Evolutionary conservation across 2,113 vertebrate genomes (phyloP).

Genomic region (Siphamia tubifer): DNA sequence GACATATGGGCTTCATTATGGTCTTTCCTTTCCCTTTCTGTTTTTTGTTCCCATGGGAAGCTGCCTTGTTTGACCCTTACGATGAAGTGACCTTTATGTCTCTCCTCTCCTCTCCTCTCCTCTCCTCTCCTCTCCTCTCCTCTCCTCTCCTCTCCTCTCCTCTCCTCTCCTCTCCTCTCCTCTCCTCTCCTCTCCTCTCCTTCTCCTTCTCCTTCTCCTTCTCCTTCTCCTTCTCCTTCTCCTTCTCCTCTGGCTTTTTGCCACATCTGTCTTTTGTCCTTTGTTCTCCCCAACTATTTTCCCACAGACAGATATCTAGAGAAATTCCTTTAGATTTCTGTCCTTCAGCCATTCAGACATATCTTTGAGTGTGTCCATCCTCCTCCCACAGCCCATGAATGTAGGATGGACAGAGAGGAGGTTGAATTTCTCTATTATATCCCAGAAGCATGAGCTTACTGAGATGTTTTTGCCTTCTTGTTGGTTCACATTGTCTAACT

Average conservation of each 20-base stretch:
- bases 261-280: constrained; percentile 70
- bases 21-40: constrained; percentile 43
- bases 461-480: constrained; percentile 21
- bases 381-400: constrained; percentile 21
- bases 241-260: constrained; percentile 24
- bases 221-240: not conserved
- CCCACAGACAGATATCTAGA: constrained; percentile 50
- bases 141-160: not conserved
- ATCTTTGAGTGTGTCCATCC: constrained; percentile 6
- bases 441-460: too few species aligned
- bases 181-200: constrained; percentile 6
- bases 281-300: constrained; percentile 45
- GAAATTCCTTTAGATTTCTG: constrained; percentile 57
- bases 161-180: constrained; percentile 8
- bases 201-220: not conserved
- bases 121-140: not conserved
- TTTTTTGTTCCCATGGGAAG: constrained; percentile 49
- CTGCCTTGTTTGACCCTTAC: constrained; percentile 44
- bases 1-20: constrained; percentile 56
- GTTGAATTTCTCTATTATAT: too few species aligned
- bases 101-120: too few species aligned
- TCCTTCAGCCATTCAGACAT: constrained; percentile 42
- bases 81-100: constrained; percentile 51
- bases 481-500: constrained; percentile 10
- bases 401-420: constrained; percentile 10